phyloP scores from a whole-genome alignment of 2,888 invertebrate species.

The Epirrhoe tristata region DNA sequence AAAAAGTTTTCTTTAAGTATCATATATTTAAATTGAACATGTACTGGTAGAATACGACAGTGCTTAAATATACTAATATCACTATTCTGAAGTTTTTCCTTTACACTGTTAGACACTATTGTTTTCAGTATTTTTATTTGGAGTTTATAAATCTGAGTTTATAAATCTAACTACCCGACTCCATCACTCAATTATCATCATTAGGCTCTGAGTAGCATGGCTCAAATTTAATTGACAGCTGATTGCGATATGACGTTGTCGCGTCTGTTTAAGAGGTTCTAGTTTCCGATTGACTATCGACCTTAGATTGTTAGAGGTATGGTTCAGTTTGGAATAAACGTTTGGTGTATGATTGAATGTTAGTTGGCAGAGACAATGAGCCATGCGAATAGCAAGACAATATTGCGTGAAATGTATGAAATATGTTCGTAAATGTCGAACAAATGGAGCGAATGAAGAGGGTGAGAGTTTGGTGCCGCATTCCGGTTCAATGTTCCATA shows the following conservation, averaged over 20 bases:
- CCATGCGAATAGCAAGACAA: conserved; percentile 59
- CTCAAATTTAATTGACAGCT: conserved; percentile 52
- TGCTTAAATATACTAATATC: too few species aligned
- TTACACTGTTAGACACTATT: too few species aligned
- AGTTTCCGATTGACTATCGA: conserved; percentile 11
- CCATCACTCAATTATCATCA: conserved; percentile 53
- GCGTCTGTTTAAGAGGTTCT: conserved; percentile 62
- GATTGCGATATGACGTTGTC: conserved; percentile 52
- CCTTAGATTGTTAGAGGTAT: conserved; percentile 15
- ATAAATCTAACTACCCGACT: conserved; percentile 38
- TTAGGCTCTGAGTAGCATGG: conserved; percentile 45
- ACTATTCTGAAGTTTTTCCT: too few species aligned
- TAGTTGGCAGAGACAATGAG: conserved; percentile 59
- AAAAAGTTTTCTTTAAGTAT: too few species aligned
- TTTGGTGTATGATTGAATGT: conserved; percentile 48
- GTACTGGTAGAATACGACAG: too few species aligned
- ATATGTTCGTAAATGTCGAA: conserved; percentile 28
- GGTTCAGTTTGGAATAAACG: conserved; percentile 35
- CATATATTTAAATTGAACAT: too few species aligned
- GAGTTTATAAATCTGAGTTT: too few species aligned
- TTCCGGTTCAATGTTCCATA: not conserved
- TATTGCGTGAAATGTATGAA: conserved; percentile 63
- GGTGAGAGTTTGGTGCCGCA: not conserved
- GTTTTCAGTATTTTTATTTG: too few species aligned
- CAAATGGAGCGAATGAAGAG: conserved; percentile 37